A percentile compares a stretch with the other conserved stretches of the same genome.
Conservation (phyloP, 2,888 invertebrate species). For the Hylaea fasciaria region DNA sequence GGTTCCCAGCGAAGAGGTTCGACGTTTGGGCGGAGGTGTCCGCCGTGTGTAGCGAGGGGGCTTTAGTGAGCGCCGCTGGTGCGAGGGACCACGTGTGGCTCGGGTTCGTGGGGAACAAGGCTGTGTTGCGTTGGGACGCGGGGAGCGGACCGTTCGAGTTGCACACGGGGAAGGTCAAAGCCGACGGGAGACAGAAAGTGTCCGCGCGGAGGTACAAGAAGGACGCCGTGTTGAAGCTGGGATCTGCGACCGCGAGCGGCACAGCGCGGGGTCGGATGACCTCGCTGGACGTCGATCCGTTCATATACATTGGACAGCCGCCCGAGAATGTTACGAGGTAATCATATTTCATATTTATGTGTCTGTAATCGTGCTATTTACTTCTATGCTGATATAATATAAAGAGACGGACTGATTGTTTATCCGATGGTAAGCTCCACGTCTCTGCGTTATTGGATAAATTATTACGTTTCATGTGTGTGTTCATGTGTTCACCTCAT, state of each 20-base stretch:
- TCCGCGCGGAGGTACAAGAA: slow-evolving; percentile 76
- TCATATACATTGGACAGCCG: slow-evolving; percentile 71
- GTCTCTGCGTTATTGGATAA: too few species aligned
- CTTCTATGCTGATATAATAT: too few species aligned
- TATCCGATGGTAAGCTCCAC: too few species aligned
- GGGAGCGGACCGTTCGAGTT: slow-evolving; percentile 74
- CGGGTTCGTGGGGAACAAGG: slow-evolving; percentile 70
- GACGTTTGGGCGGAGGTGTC: slow-evolving; percentile 81
- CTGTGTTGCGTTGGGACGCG: slow-evolving; percentile 72
- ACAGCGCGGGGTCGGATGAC: slow-evolving; percentile 74
- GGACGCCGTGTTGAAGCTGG: slow-evolving; percentile 72
- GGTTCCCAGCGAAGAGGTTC: slow-evolving; percentile 74
- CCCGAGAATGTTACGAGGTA: slow-evolving; percentile 77
- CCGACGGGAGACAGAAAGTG: slow-evolving; percentile 69
- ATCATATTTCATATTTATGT: neutral
- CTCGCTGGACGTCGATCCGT: slow-evolving; percentile 74
- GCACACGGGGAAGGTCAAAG: slow-evolving; percentile 68
- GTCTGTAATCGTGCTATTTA: too few species aligned
- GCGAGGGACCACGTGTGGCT: slow-evolving; percentile 79
- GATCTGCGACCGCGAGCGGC: slow-evolving; percentile 66
- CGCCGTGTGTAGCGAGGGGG: slow-evolving; percentile 71
- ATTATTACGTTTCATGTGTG: too few species aligned
- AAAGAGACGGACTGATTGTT: too few species aligned
- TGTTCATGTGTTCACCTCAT: too few species aligned
- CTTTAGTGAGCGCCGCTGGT: slow-evolving; percentile 73